Percentiles rank a stretch among this genome's conserved stretches.
These are phyloP conservation scores for Branchinecta lynchi DNA, from an alignment of 1,140 invertebrate species.

Conservation along the genomic window DNA sequence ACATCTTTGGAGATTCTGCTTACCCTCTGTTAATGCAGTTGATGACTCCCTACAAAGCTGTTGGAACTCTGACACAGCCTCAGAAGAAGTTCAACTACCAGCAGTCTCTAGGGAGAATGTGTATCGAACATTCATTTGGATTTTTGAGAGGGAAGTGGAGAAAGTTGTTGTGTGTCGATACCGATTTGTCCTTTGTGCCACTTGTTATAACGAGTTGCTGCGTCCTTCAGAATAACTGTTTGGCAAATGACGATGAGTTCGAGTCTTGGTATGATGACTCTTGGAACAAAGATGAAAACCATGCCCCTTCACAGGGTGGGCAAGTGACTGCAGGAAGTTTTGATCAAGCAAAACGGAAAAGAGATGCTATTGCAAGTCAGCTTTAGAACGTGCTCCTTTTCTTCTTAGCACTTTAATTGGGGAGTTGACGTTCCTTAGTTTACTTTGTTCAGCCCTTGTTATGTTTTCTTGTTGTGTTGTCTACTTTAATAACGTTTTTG, in stretches of 20 bases:
- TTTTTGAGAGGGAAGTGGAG: not conserved
- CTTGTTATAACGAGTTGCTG: not conserved
- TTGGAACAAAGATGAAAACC: too few relatives aligned
- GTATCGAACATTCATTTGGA: not conserved
- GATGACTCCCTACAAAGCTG: not conserved
- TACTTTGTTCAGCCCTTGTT: too few relatives aligned
- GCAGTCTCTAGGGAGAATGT: not conserved
- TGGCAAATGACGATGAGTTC: slow-evolving; percentile 1
- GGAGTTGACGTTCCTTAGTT: too few relatives aligned
- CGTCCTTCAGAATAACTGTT: not conserved
- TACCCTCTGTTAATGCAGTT: not conserved
- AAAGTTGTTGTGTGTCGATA: not conserved
- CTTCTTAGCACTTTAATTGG: too few relatives aligned
- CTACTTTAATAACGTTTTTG: too few relatives aligned
- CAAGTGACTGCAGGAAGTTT: too few relatives aligned
- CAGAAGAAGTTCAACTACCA: not conserved
- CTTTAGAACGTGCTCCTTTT: too few relatives aligned
- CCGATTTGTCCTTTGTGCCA: not conserved
- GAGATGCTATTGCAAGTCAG: too few relatives aligned
- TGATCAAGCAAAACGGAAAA: too few relatives aligned
- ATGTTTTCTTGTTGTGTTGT: too few relatives aligned
- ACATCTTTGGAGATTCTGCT: not conserved
- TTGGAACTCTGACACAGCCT: not conserved
- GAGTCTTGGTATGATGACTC: not conserved
- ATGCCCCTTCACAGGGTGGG: too few relatives aligned